Evolutionary conservation across 2,797 vertebrate genomes (phyloP), one percentile per base, ranked within the genome.

Genomic region (Sebastes minor): DNA sequence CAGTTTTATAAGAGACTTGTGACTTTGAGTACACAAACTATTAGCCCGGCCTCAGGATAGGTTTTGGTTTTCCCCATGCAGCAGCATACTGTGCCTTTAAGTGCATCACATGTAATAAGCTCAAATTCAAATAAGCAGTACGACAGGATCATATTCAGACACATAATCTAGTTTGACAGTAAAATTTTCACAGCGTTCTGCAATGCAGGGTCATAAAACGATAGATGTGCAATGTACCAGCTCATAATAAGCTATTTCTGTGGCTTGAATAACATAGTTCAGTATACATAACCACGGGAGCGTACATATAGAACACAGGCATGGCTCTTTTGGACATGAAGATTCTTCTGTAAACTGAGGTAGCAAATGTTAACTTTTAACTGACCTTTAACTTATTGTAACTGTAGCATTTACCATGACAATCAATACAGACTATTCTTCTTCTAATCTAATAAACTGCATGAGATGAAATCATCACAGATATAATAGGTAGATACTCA

Each of bases 1-100:
- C 57, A 55, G 62, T 90, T 90, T 94, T 88, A 94, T 87, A 66
- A 82, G 82, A 94, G 86, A 84, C 93, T 88, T 91, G 93, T 93
- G 93, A 94, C 92, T 86, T 64, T 66, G 65, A 84, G 82, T 80
- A 33, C 74, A 85, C 32, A 42, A 83, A 65, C 82, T 75, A 89
- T 91, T 88, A 89, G 53, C 42, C 30, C 5, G 1, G 5, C 68
- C 74, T 62, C 52, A 30, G 20, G 5, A n/a, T 30, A 28, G 74
- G 30, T 55, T 74, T 74, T 63, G n/a, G 83, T 78, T 84, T 57
- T 65, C 18, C 25, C 20, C 59, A 42, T 42, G 38, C 63, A 64
- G 55, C 32, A 71, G 56, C 77, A 76, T 32, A 65, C 63, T 20
- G 4, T 62, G 27, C 57, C 49, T 27, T 56, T 23, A 55, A 4